A percentile compares a stretch with the other conserved stretches of the same genome.
phyloP scores from a whole-genome alignment of 2,113 vertebrate species.

The Oenanthe melanoleuca region DNA sequence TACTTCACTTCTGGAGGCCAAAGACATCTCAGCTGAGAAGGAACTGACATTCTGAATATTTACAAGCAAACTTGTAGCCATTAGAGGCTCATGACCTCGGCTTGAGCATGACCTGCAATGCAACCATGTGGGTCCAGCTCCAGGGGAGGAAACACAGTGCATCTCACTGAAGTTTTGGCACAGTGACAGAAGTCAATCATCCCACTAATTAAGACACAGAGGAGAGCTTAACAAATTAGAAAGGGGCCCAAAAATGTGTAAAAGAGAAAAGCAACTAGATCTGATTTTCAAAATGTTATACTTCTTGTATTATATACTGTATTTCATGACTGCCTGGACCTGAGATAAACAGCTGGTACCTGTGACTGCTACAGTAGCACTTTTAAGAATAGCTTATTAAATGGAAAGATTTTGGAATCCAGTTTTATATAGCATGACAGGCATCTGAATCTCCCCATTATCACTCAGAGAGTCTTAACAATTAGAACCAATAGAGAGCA shows the following conservation, averaged over 20 bases:
- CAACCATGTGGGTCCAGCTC: not conserved
- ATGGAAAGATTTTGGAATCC: not conserved
- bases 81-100: not conserved
- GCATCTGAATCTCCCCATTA: not conserved
- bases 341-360: not conserved
- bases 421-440: not conserved
- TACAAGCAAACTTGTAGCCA: not conserved
- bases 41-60: not conserved
- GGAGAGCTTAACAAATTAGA: not conserved
- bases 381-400: not conserved
- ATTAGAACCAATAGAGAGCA: not conserved
- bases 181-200: not conserved
- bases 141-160: not conserved
- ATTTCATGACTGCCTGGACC: not conserved
- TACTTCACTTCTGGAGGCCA: not conserved
- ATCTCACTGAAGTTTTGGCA: not conserved
- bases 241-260: not conserved
- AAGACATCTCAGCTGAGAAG: not conserved
- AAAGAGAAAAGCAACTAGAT: not conserved
- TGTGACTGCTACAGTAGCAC: not conserved
- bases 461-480: not conserved
- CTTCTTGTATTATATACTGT: not conserved
- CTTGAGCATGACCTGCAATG: not conserved
- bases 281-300: not conserved
- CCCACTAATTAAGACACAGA: not conserved